Conservation (phyloP, 1,140 invertebrate genomes). For the Andricus grossulariae region DNA sequence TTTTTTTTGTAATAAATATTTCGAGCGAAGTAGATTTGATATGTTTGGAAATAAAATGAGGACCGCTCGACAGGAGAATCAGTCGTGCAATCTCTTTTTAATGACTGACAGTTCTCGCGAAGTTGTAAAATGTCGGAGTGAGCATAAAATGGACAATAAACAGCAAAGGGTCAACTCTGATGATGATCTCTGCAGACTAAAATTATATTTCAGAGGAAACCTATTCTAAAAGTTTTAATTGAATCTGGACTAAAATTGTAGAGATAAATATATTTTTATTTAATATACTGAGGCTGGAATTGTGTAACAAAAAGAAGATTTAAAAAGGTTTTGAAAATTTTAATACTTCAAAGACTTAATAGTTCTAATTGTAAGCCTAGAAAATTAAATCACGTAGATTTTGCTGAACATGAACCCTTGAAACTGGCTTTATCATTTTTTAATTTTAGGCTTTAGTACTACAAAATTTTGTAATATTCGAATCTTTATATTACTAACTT, state of each 20-base stretch:
- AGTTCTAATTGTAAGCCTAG: too few species aligned
- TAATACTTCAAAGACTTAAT: too few species aligned
- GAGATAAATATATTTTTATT: not conserved
- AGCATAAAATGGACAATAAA: slow-evolving; percentile 18
- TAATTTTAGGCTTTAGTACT: too few species aligned
- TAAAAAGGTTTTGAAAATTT: too few species aligned
- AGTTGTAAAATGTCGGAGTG: slow-evolving; percentile 13
- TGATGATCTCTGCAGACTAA: slow-evolving; percentile 5
- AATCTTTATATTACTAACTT: too few species aligned
- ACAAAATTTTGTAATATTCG: too few species aligned
- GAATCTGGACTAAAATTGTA: not conserved
- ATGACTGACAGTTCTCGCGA: slow-evolving; percentile 21
- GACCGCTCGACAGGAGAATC: slow-evolving; percentile 5
- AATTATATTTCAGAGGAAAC: not conserved
- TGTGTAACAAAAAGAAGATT: too few species aligned
- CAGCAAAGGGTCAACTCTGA: slow-evolving; percentile 6
- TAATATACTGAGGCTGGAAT: not conserved
- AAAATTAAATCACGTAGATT: too few species aligned
- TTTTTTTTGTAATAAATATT: not conserved
- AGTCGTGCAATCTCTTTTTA: slow-evolving; percentile 21
- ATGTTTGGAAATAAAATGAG: not conserved
- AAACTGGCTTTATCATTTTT: too few species aligned
- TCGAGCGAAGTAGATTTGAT: not conserved
- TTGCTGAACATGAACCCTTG: too few species aligned
- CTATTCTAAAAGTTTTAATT: not conserved